Base-by-base conservation (phyloP, 1,140 invertebrate genomes). In the Mycetomoellerius zeteki region DNA sequence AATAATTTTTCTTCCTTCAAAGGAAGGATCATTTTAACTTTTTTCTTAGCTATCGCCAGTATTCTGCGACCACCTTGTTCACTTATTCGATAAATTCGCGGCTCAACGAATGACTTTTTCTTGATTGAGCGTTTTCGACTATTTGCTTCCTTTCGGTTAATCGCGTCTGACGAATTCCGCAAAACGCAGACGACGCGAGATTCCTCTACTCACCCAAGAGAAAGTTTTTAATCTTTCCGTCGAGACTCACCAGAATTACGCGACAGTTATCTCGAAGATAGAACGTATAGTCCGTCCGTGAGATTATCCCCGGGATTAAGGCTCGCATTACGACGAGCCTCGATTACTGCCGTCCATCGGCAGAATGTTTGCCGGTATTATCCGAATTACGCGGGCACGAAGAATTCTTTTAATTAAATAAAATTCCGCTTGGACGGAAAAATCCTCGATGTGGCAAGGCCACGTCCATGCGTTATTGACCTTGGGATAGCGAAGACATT, bases 281-380 rank as follows among this genome's bases (percentile, higher is more conserved):
- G 52, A 27, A 85, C 60, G 60, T 52, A 67, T 58, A 67, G 60
- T 67, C 27, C 52, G 47, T 58, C 76, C 52, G 73, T 60, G 76
- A 86, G 75, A 86, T 86, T 80, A 86, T 80, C 85, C 64, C 10
- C 60, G 21, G 65, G 80, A 75, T 73, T 84, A 73, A 85, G 56
- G 52, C 47, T 86, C 64, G 78, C 67, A 78, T 65, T 86, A 78
- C 62, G 73, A 60, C 85, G 64, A 67, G 75, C 84, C 75, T 67
- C 84, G 75, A 86, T 86, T 86, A 86, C 50, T 60, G 52, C 3
- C 64, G 75, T 78, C 82, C 85, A 86, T 86, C 85, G 85, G 76
- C 64, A 69, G 85, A 86, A 86, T 86, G 75, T 86, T 86, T 69
- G 76, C 64, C 30, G 85, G 75, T 67, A 69, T 86, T 80, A 80